These are phyloP conservation scores for Cavia aperea DNA, from an alignment of 2,113 vertebrate species.

Conservation along the genomic window DNA sequence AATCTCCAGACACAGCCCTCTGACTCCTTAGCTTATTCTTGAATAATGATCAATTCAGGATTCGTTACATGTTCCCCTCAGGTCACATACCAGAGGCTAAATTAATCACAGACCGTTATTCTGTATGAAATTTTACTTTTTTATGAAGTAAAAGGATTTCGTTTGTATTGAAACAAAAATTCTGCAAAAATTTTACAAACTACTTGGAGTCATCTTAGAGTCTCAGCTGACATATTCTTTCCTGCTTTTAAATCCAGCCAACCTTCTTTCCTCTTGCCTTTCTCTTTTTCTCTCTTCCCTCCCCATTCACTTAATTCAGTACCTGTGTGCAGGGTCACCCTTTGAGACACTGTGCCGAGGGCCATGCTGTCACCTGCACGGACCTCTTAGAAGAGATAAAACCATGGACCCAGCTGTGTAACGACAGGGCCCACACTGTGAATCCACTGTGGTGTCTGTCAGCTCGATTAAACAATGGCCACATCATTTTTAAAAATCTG, in stretches of 20 bases:
- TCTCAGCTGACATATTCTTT: not conserved
- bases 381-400: not conserved
- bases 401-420: not conserved
- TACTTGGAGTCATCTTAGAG: not conserved
- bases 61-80: constrained; percentile 17
- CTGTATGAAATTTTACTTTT: not conserved
- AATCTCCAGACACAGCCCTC: not conserved
- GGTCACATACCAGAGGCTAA: not conserved
- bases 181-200: not conserved
- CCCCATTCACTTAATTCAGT: not conserved
- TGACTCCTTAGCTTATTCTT: not conserved
- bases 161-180: not conserved
- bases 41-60: not conserved
- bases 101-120: not conserved
- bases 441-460: too few species aligned
- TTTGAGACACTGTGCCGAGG: not conserved
- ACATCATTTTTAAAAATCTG: not conserved
- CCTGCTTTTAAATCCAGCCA: not conserved
- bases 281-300: not conserved
- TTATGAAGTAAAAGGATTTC: constrained; percentile 6
- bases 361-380: not conserved
- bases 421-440: not conserved
- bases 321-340: not conserved
- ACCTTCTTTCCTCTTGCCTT: not conserved
- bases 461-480: not conserved